Percentiles rank a stretch among this genome's conserved stretches.
Evolutionary conservation across 2,888 invertebrate genomes (phyloP).

Genomic region (Emesis castigata): DNA sequence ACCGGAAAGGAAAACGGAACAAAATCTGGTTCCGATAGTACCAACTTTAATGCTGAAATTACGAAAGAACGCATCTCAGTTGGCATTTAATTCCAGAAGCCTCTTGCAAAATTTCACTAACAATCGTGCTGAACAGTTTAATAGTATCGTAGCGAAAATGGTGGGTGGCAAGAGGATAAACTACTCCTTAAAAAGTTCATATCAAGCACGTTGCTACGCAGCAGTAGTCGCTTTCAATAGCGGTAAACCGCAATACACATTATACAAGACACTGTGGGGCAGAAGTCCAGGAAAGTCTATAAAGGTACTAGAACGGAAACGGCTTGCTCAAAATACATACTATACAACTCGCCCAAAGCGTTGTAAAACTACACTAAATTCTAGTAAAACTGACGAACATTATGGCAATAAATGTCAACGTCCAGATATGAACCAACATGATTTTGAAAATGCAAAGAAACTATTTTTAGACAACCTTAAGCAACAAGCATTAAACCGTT

Average conservation of each 20-base stretch:
- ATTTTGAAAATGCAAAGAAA: neutral
- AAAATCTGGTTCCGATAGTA: constrained; percentile 4
- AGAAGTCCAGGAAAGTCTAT: constrained; percentile 5
- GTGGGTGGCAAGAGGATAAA: neutral
- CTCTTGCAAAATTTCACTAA: neutral
- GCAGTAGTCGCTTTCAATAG: constrained; percentile 24
- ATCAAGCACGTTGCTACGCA: constrained; percentile 12
- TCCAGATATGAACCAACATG: neutral
- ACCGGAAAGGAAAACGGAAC: constrained; percentile 3
- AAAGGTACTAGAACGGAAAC: constrained; percentile 15
- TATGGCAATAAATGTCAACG: neutral
- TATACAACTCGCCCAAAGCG: neutral
- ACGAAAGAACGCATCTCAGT: constrained; percentile 8
- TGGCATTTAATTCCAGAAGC: constrained; percentile 2
- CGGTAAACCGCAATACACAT: constrained; percentile 14
- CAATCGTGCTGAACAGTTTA: constrained; percentile 7
- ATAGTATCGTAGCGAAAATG: neutral
- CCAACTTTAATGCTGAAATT: constrained; percentile 12
- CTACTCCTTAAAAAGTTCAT: constrained; percentile 5
- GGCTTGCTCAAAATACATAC: neutral
- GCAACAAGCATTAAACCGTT: neutral
- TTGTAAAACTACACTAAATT: neutral
- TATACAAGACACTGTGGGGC: constrained; percentile 20
- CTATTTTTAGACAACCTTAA: neutral
- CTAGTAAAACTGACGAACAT: neutral